Percentiles rank a stretch among this genome's conserved stretches.
phyloP scores from a whole-genome alignment of 2,113 vertebrate species.

The Rhinopithecus roxellana region DNA sequence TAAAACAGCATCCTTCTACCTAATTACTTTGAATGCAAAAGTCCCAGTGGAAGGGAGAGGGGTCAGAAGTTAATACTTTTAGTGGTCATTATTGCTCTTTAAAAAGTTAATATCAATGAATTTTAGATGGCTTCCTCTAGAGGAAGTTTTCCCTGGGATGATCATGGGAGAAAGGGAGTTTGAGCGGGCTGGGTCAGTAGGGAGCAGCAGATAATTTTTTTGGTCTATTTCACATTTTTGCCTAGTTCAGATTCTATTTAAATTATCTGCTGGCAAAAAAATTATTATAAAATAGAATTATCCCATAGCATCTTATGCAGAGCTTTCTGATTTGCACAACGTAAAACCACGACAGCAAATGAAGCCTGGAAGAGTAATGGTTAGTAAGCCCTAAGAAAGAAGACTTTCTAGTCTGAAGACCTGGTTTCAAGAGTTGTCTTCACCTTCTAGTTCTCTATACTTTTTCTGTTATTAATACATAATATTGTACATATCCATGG shows the following conservation, averaged over 20 bases:
- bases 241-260: neutral
- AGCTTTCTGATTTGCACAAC: neutral
- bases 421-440: neutral
- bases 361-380: neutral
- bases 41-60: constrained; percentile 46
- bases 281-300: neutral
- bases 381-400: neutral
- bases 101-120: constrained; percentile 65
- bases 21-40: constrained; percentile 55
- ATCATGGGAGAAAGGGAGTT: neutral
- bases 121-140: constrained; percentile 42
- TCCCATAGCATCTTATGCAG: neutral
- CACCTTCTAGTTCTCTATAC: neutral
- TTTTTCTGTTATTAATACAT: neutral
- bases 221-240: neutral
- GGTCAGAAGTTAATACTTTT: constrained; percentile 52
- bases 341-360: neutral
- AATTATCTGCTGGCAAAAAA: neutral
- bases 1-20: neutral
- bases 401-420: neutral
- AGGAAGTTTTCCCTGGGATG: neutral
- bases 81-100: constrained; percentile 55
- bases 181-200: too few relatives aligned
- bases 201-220: neutral
- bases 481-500: neutral